A percentile compares a stretch with the other conserved stretches of the same genome.
Evolutionary conservation across 2,888 invertebrate genomes (phyloP).

Genomic region (Apeira syringaria): DNA sequence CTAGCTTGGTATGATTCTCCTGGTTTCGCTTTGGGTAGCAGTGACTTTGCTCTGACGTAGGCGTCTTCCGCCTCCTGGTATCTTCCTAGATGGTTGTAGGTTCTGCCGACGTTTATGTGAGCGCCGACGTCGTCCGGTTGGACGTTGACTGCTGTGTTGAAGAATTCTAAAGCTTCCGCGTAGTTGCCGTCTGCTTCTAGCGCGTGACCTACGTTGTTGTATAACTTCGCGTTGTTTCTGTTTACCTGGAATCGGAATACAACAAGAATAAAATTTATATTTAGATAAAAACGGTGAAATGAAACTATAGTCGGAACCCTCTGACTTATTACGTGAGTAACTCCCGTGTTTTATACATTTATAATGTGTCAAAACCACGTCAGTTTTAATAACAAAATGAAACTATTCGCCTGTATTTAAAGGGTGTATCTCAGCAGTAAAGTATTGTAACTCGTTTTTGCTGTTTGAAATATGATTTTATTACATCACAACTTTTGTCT

Average conservation of each 20-base stretch:
- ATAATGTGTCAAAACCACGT: too few relatives aligned
- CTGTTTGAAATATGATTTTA: too few relatives aligned
- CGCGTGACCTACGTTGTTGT: constrained; percentile 98
- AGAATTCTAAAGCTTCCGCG: constrained; percentile 93
- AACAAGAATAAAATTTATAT: too few relatives aligned
- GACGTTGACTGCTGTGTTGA: constrained; percentile 95
- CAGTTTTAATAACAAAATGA: too few relatives aligned
- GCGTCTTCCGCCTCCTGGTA: constrained; percentile 94
- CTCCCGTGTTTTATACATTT: too few relatives aligned
- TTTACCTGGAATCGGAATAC: constrained; percentile 87
- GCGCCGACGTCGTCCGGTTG: constrained; percentile 98
- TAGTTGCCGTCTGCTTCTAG: constrained; percentile 89
- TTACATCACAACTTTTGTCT: too few relatives aligned
- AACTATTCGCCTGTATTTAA: too few relatives aligned
- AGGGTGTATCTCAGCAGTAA: too few relatives aligned
- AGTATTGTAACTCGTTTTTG: too few relatives aligned
- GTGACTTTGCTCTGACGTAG: constrained; percentile 94
- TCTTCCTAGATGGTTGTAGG: constrained; percentile 93
- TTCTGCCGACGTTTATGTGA: constrained; percentile 98
- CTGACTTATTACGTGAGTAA: too few relatives aligned
- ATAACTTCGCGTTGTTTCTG: constrained; percentile 96
- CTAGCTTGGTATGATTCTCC: constrained; percentile 98
- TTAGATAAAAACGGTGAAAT: too few relatives aligned
- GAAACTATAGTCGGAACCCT: too few relatives aligned
- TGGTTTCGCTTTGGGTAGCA: constrained; percentile 95